Evolutionary conservation across 2,888 invertebrate species (phyloP).

Genomic region (Chorisops tibialis): DNA sequence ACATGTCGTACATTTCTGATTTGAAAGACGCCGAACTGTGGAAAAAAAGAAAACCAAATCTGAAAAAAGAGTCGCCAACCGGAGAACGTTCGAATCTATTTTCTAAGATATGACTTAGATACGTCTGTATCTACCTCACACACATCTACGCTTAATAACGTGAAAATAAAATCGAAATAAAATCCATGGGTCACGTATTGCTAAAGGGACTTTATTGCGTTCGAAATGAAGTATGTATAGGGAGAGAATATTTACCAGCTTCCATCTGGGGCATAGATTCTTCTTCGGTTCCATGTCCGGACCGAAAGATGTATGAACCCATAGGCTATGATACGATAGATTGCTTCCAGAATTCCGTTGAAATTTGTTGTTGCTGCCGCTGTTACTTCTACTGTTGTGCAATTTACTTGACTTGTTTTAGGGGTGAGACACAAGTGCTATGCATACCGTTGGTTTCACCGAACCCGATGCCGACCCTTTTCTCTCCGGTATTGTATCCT

Average conservation of each 20-base stretch:
- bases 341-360: conserved; percentile 16
- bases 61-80: not conserved
- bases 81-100: not conserved
- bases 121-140: not conserved
- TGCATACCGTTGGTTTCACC: conserved; percentile 23
- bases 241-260: conserved; percentile 29
- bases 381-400: conserved; percentile 4
- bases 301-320: conserved; percentile 25
- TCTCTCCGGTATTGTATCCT: not conserved
- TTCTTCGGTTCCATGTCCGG: not conserved
- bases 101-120: not conserved
- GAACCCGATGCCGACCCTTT: conserved; percentile 19
- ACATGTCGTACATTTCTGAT: conserved; percentile 30
- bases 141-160: not conserved
- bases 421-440: conserved; percentile 23
- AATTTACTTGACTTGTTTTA: conserved; percentile 12
- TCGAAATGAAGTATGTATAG: conserved; percentile 30
- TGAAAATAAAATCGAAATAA: conserved; percentile 48
- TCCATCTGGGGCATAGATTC: conserved; percentile 26
- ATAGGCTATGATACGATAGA: conserved; percentile 21
- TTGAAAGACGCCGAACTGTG: not conserved
- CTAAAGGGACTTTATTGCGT: conserved; percentile 51
- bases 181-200: conserved; percentile 53
- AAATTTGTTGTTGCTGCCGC: conserved; percentile 9
- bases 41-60: not conserved